A percentile compares a stretch with the other conserved stretches of the same genome.
Evolutionary conservation across 2,113 vertebrate genomes (phyloP).

Genomic region (Elephas maximus): DNA sequence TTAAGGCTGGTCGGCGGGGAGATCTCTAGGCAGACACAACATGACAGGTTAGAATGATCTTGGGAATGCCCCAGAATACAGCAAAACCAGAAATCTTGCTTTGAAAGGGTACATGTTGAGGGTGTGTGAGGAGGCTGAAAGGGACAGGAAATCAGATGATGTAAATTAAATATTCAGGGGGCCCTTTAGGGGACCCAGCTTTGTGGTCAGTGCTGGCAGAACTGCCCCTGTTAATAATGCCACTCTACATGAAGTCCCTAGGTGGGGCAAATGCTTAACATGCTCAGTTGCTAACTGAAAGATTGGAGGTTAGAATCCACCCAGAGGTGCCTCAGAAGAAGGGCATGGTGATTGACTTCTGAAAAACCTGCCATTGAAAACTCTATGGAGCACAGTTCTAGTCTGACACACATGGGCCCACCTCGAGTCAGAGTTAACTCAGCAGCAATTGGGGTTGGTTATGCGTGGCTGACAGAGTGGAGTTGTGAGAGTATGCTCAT

Average conservation of each 20-base stretch:
- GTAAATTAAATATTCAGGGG: not conserved
- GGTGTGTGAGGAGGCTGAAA: not conserved
- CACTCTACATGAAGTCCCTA: not conserved
- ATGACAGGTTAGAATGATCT: conserved; percentile 84
- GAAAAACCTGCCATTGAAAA: not conserved
- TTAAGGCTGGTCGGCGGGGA: conserved; percentile 95
- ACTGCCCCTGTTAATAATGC: not conserved
- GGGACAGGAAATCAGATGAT: not conserved
- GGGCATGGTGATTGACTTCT: not conserved
- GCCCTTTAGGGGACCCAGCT: not conserved
- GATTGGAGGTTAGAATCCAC: not conserved
- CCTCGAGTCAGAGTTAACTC: not conserved
- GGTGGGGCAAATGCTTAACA: not conserved
- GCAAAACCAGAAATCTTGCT: conserved; percentile 2
- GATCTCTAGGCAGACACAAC: conserved; percentile 89
- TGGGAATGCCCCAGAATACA: not conserved
- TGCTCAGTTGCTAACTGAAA: too few species aligned
- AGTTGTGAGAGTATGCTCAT: not conserved
- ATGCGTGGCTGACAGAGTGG: not conserved
- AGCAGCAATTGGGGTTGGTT: not conserved
- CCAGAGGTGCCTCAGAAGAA: not conserved
- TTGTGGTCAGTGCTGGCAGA: not conserved
- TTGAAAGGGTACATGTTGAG: not conserved
- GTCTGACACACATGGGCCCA: not conserved
- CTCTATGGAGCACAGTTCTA: not conserved